These are phyloP conservation scores for Sylvietta virens DNA, from an alignment of 2,113 vertebrate genomes.

Conservation along the genomic window DNA sequence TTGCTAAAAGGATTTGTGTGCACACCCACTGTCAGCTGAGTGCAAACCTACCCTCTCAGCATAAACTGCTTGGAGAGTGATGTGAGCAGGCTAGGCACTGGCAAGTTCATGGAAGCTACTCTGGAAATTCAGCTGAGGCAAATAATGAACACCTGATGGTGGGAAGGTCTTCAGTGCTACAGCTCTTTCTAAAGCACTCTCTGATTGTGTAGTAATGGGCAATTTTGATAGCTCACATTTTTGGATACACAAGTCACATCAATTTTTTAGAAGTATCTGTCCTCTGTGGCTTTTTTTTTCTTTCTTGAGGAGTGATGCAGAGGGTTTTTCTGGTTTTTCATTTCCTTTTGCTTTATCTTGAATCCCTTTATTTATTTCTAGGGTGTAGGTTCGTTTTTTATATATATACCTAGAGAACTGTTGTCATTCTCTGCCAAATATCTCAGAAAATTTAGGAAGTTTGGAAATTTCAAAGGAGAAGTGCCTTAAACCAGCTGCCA, in stretches of 20 bases:
- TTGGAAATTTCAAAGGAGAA: not conserved
- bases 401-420: not conserved
- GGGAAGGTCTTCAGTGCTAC: not conserved
- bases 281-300: not conserved
- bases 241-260: not conserved
- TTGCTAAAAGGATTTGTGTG: not conserved
- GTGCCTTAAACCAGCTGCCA: not conserved
- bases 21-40: not conserved
- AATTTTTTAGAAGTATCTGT: not conserved
- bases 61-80: not conserved
- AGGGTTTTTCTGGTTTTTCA: not conserved
- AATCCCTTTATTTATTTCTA: not conserved
- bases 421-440: not conserved
- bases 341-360: not conserved
- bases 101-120: not conserved
- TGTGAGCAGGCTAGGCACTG: not conserved
- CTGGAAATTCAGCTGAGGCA: not conserved
- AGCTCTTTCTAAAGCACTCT: not conserved
- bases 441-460: not conserved
- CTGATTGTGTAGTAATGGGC: not conserved
- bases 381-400: not conserved
- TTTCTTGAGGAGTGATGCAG: accelerated
- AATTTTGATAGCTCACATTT: not conserved
- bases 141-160: not conserved
- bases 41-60: not conserved